Percentiles rank a stretch among this genome's conserved stretches.
Evolutionary conservation across 2,797 vertebrate species (phyloP).

Genomic region (Dipus sagitta): DNA sequence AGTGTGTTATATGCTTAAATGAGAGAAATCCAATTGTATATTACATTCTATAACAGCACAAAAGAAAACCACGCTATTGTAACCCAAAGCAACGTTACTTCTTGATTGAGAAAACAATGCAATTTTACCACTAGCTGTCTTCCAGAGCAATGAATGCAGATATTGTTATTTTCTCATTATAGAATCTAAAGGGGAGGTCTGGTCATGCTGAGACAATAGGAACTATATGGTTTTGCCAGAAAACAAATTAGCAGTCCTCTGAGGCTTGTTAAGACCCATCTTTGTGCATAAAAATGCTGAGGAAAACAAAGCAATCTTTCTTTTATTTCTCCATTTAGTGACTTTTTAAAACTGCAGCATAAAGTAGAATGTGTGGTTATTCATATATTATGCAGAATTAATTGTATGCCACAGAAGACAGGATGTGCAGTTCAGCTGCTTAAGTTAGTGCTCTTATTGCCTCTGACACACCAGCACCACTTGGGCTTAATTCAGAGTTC

Average conservation of each 20-base stretch:
- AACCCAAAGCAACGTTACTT: conserved; percentile 92
- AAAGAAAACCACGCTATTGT: conserved; percentile 84
- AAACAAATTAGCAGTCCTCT: conserved; percentile 72
- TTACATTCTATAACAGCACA: conserved; percentile 31
- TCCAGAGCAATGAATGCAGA: conserved; percentile 89
- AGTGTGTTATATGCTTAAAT: conserved; percentile 58
- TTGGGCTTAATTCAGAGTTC: conserved; percentile 51
- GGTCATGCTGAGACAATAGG: conserved; percentile 72
- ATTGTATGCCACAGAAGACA: conserved; percentile 34
- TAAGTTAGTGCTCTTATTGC: not conserved
- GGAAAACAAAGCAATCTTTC: conserved; percentile 38
- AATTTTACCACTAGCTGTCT: conserved; percentile 88
- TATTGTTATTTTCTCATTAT: conserved; percentile 90
- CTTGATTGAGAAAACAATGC: conserved; percentile 93
- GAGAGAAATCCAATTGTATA: conserved; percentile 72
- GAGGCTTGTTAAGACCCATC: conserved; percentile 42
- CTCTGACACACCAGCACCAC: conserved; percentile 61
- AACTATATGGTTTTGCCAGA: conserved; percentile 53
- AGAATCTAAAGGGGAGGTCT: conserved; percentile 82
- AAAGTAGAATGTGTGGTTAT: conserved; percentile 31
- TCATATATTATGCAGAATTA: not conserved
- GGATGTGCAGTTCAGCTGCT: conserved; percentile 19
- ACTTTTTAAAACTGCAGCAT: conserved; percentile 29
- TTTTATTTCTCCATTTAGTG: conserved; percentile 58
- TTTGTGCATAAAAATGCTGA: conserved; percentile 57